Percentiles rank a stretch among this genome's conserved stretches.
Evolutionary conservation across 2,888 invertebrate species (phyloP).

Genomic region (Drosophila mettleri): DNA sequence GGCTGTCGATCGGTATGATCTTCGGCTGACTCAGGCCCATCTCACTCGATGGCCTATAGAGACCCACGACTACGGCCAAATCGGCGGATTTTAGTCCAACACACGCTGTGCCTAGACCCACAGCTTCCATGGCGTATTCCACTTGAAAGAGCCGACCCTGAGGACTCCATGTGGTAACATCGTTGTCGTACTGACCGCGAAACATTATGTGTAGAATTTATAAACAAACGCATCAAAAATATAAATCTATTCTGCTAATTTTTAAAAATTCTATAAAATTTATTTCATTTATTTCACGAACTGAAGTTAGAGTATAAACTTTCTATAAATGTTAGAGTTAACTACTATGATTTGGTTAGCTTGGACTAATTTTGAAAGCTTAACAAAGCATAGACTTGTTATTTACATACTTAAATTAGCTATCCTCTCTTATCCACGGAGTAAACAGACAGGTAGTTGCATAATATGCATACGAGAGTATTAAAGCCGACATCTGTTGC

Average conservation of each 20-base stretch:
- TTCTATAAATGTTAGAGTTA: neutral
- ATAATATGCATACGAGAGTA: neutral
- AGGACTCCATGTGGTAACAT: constrained; percentile 99
- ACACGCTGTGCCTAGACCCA: constrained; percentile 88
- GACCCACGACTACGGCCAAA: constrained; percentile 96
- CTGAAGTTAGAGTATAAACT: neutral
- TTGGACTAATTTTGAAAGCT: too few relatives aligned
- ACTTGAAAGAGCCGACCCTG: constrained; percentile 97
- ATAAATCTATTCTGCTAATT: neutral
- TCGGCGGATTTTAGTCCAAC: constrained; percentile 97
- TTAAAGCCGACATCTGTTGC: neutral
- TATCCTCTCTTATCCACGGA: neutral
- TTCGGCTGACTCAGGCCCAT: constrained; percentile 99
- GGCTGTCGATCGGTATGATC: constrained; percentile 96
- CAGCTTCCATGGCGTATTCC: constrained; percentile 99
- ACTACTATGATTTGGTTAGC: neutral
- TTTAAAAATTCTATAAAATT: neutral
- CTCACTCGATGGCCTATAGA: constrained; percentile 98
- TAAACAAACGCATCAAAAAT: neutral
- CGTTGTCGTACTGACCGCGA: constrained; percentile 99
- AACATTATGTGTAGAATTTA: constrained; percentile 87
- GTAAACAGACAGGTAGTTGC: neutral
- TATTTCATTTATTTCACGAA: neutral
- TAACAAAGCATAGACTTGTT: too few relatives aligned
- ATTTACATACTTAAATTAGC: neutral